phyloP scores from a whole-genome alignment of 2,888 invertebrate genomes.

The Drosophila gaucha region DNA sequence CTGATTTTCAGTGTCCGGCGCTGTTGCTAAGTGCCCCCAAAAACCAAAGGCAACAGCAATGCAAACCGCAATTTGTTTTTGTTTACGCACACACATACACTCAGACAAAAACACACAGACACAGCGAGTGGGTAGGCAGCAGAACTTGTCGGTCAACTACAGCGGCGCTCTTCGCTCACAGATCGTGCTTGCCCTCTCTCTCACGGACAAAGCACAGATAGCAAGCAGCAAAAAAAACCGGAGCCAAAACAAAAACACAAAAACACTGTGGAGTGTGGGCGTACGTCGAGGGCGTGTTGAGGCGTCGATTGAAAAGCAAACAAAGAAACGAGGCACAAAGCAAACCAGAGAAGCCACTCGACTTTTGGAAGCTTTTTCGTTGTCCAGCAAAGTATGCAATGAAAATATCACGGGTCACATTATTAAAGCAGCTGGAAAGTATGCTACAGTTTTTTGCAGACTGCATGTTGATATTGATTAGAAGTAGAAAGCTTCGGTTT shows the following conservation, averaged over 20 bases:
- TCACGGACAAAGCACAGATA: background rate
- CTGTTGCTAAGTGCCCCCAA: constrained; percentile 72
- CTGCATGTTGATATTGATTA: background rate
- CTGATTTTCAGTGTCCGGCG: constrained; percentile 24
- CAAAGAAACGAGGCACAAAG: constrained; percentile 42
- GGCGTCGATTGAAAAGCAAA: constrained; percentile 35
- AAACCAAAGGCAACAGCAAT: constrained; percentile 45
- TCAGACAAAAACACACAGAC: background rate
- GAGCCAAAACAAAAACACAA: constrained; percentile 76
- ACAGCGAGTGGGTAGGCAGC: constrained; percentile 4
- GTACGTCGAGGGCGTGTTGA: background rate
- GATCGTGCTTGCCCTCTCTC: constrained; percentile 25
- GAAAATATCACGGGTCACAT: background rate
- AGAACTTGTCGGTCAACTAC: constrained; percentile 61
- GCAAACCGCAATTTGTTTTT: constrained; percentile 59
- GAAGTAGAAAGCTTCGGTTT: background rate
- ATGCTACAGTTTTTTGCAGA: constrained; percentile 6
- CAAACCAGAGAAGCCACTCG: constrained; percentile 18
- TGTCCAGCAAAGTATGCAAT: constrained; percentile 31
- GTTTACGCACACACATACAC: constrained; percentile 29
- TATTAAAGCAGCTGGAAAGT: constrained; percentile 3
- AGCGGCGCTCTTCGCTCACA: constrained; percentile 26
- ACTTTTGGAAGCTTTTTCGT: constrained; percentile 15
- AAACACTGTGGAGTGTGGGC: constrained; percentile 49
- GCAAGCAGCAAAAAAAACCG: constrained; percentile 27